Conservation (phyloP, 2,888 invertebrate genomes). For the Oscheius sp. region DNA sequence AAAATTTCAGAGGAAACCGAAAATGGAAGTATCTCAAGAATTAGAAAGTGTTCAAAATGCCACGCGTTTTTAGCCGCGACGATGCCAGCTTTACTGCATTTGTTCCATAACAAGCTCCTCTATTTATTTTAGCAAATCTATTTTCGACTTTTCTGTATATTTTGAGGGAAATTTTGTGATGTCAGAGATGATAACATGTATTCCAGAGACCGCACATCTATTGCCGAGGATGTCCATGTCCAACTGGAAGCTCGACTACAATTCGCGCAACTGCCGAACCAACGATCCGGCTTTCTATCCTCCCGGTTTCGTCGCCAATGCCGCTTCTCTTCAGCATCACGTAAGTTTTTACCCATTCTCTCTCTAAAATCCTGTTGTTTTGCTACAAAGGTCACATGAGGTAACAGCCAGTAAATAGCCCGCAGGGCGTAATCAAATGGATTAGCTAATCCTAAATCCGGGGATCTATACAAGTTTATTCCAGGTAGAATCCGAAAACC, state of each 20-base stretch:
- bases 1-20: too few relatives aligned
- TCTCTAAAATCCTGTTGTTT: neutral
- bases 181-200: too few relatives aligned
- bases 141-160: too few relatives aligned
- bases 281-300: slow-evolving; percentile 60
- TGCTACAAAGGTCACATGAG: neutral
- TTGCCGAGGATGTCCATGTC: slow-evolving; percentile 7
- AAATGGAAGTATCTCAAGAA: too few relatives aligned
- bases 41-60: too few relatives aligned
- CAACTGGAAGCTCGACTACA: slow-evolving; percentile 54
- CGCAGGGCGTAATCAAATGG: too few relatives aligned
- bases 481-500: slow-evolving; percentile 46
- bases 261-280: slow-evolving; percentile 43
- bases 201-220: too few relatives aligned
- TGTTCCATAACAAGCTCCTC: neutral
- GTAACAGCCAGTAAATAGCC: too few relatives aligned
- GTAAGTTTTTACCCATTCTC: slow-evolving; percentile 38
- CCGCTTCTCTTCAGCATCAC: slow-evolving; percentile 55
- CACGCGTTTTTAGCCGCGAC: too few relatives aligned
- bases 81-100: neutral
- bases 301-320: slow-evolving; percentile 66
- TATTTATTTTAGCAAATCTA: neutral
- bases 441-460: too few relatives aligned
- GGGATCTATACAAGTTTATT: neutral
- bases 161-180: too few relatives aligned